Conservation (phyloP, 2,797 vertebrate species). For the Melanogrammus aeglefinus region DNA sequence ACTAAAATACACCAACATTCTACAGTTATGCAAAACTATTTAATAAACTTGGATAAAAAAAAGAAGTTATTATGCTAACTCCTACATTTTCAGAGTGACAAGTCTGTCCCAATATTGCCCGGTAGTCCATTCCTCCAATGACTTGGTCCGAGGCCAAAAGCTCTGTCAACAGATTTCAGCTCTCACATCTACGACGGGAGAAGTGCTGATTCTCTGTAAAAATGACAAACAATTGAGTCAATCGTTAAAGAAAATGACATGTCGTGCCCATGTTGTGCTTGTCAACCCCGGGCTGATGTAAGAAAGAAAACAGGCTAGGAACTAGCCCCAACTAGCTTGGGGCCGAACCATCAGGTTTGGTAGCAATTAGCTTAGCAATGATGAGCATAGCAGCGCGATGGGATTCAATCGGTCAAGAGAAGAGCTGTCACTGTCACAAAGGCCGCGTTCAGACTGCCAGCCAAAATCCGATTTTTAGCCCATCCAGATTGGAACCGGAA, state of each 20-base stretch:
- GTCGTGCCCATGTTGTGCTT: too few relatives aligned
- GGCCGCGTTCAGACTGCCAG: too few relatives aligned
- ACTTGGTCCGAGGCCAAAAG: neutral
- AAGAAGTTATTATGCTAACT: neutral
- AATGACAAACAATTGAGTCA: too few relatives aligned
- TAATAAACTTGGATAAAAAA: constrained; percentile 8
- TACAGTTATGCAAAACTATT: too few relatives aligned
- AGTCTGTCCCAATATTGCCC: neutral
- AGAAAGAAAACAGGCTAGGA: too few relatives aligned
- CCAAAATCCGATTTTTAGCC: too few relatives aligned
- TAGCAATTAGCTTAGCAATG: constrained; percentile 29
- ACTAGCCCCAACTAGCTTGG: too few relatives aligned
- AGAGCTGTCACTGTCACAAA: constrained; percentile 5
- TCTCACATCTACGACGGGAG: neutral
- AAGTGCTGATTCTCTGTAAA: neutral
- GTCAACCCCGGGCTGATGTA: too few relatives aligned
- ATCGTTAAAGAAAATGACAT: too few relatives aligned
- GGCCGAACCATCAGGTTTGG: neutral
- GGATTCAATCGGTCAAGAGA: constrained; percentile 19
- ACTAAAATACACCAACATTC: too few relatives aligned
- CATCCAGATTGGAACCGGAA: too few relatives aligned
- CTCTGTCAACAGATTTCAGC: neutral
- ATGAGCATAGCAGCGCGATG: constrained; percentile 36
- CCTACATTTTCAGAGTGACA: neutral
- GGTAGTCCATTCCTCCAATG: neutral